Evolutionary conservation across 2,888 invertebrate genomes (phyloP).

Genomic region (Atethmia centrago): DNA sequence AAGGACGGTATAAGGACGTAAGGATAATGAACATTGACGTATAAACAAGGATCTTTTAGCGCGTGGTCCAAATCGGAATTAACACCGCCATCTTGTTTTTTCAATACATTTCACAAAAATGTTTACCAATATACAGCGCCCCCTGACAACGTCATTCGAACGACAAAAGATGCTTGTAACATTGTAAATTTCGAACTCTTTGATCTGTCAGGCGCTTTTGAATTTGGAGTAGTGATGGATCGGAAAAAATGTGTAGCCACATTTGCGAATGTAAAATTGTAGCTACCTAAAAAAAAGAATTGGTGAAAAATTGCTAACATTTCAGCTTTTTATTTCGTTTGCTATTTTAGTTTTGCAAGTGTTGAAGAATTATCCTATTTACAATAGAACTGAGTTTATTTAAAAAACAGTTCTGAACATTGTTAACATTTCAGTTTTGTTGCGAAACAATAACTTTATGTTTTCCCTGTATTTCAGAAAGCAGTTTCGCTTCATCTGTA

Average conservation of each 20-base stretch:
- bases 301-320: too few relatives aligned
- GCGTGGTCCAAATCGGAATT: not conserved
- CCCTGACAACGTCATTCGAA: too few relatives aligned
- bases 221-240: slow-evolving; percentile 23
- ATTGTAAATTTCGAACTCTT: slow-evolving; percentile 3
- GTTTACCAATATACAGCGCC: not conserved
- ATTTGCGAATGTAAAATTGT: not conserved
- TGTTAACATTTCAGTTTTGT: not conserved
- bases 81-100: not conserved
- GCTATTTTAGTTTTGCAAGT: not conserved
- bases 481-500: not conserved
- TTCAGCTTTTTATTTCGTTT: not conserved
- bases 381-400: not conserved
- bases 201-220: not conserved
- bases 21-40: slow-evolving; percentile 28
- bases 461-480: slow-evolving; percentile 13
- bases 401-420: not conserved
- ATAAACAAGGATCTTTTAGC: not conserved
- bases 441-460: slow-evolving; percentile 10
- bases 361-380: not conserved
- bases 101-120: not conserved
- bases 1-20: slow-evolving; percentile 1
- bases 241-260: not conserved
- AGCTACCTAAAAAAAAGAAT: too few relatives aligned
- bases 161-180: not conserved